Conservation (phyloP, 2,797 vertebrate genomes). For the Sebastes oblongus region DNA sequence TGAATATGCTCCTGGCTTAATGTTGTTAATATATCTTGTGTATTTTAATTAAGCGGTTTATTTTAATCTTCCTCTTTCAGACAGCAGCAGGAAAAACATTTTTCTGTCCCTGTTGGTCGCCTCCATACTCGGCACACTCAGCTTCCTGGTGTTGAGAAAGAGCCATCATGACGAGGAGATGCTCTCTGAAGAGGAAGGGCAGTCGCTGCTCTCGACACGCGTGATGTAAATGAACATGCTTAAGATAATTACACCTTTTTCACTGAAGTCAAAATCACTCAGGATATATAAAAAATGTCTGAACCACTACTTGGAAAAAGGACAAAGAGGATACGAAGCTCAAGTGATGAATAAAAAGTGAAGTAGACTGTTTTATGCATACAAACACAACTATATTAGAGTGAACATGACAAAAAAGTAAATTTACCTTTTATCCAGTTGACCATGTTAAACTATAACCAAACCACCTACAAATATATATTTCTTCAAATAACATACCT, state of each 20-base stretch:
- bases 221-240: slow-evolving; percentile 66
- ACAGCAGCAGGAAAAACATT: slow-evolving; percentile 78
- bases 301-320: not conserved
- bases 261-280: slow-evolving; percentile 5
- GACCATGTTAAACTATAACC: not conserved
- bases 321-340: not conserved
- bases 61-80: slow-evolving; percentile 63
- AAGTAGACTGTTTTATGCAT: not conserved
- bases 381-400: not conserved
- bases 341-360: not conserved
- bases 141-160: slow-evolving; percentile 79
- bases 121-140: slow-evolving; percentile 81
- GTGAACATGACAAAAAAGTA: not conserved
- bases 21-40: slow-evolving; percentile 21
- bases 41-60: slow-evolving; percentile 40
- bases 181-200: slow-evolving; percentile 82
- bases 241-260: slow-evolving; percentile 26
- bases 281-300: not conserved
- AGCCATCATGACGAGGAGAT: slow-evolving; percentile 69
- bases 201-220: slow-evolving; percentile 74
- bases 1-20: slow-evolving; percentile 1
- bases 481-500: not conserved
- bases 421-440: not conserved
- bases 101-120: slow-evolving; percentile 81
- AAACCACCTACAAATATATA: not conserved